Conservation (phyloP, 2,113 vertebrate species). For the Charadrius vociferus region DNA sequence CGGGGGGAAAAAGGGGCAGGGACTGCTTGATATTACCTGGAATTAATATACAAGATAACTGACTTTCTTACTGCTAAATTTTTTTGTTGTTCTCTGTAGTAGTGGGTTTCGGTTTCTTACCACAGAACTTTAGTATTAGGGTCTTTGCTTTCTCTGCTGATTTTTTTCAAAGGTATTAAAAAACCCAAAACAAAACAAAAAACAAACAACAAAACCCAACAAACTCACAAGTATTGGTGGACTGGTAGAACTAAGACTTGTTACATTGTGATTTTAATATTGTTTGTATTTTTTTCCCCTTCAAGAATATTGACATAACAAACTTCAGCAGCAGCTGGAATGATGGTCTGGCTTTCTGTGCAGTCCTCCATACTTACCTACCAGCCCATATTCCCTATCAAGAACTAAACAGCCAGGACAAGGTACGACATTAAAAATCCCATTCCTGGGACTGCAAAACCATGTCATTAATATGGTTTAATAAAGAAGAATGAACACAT, state of each 20-base stretch:
- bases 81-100: background rate
- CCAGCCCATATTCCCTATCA: conserved; percentile 97
- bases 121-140: background rate
- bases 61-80: background rate
- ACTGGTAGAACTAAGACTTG: background rate
- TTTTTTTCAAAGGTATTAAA: background rate
- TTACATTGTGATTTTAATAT: background rate
- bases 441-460: background rate
- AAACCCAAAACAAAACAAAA: background rate
- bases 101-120: background rate
- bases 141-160: background rate
- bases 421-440: conserved; percentile 73
- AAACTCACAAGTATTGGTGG: background rate
- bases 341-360: conserved; percentile 94
- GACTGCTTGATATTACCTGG: background rate
- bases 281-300: background rate
- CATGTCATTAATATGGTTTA: background rate
- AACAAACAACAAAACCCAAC: background rate
- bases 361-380: conserved; percentile 93
- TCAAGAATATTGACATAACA: conserved; percentile 95
- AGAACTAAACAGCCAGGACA: conserved; percentile 92
- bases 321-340: conserved; percentile 99
- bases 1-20: accelerated
- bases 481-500: background rate
- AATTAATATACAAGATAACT: background rate